Evolutionary conservation across 2,113 vertebrate genomes (phyloP), one percentile per base, ranked within the genome.

Genomic region (Myrmecophaga tridactyla): DNA sequence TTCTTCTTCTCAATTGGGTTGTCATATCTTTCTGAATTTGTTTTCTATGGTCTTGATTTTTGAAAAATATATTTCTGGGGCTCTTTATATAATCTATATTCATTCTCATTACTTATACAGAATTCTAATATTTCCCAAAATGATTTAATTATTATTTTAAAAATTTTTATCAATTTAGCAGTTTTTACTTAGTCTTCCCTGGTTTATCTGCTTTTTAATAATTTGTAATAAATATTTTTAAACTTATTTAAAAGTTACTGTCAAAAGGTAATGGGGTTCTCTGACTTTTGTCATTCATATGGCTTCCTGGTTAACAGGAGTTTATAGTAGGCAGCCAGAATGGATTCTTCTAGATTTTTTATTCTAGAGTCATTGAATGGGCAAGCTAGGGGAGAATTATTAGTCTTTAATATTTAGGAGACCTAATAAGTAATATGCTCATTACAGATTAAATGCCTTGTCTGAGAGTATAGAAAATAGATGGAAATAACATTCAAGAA

Each of bases 221-320:
- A 14, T 73, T 95, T 89, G 77, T 86, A 63, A 82, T 46, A 48
- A 89, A 43, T 91, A 8, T 53, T 92, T 92, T 92, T 39, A 62
- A 77, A 91, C 4, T 60, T 56, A 73, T 67, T 72, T 48, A 39
- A 80, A 96, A 95, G 39, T 69, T 93, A 36, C 2, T 12, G 18
- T 93, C 39, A 43, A 39, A 82, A 34, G 12, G 56, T 21, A 34
- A 3, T 36, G 4, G 14, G 11, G 20, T 41, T 89, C 18, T 70
- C 23, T 94, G 29, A 21, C 84, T 94, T 15, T 92, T 23, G 53
- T 39, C 90, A 41, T 89, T 94, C 25, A n/a, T 41, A 2, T 62
- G 86, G 23, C 12, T 86, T 81, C 48, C 83, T 31, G 20, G 18
- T 93, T 58, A 58, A 58, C 56, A 58, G 56, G 6, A 56, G 83